Evolutionary conservation across 2,888 invertebrate genomes (phyloP).

Genomic region (Actias luna): DNA sequence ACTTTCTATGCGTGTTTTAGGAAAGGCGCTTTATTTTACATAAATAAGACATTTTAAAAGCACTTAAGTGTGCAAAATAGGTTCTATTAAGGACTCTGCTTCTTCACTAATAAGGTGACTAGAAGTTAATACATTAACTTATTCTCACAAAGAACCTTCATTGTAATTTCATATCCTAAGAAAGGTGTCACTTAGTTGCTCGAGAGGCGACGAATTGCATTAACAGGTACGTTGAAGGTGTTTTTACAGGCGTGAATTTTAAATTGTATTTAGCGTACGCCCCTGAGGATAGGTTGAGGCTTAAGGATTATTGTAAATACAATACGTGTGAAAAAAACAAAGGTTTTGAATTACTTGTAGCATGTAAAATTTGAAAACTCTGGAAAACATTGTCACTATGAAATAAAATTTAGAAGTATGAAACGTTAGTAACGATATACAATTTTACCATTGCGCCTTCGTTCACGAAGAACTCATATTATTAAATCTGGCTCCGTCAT

Average conservation of each 20-base stretch:
- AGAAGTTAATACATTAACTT: not conserved
- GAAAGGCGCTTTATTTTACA: not conserved
- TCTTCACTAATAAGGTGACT: not conserved
- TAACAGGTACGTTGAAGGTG: conserved; percentile 64
- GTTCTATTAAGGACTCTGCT: not conserved
- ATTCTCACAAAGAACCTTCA: not conserved
- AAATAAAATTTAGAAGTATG: too few species aligned
- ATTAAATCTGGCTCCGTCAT: too few species aligned
- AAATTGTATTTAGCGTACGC: conserved; percentile 56
- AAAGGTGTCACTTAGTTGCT: conserved; percentile 54
- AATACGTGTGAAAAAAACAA: not conserved
- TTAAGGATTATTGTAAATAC: not conserved
- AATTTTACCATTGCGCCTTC: too few species aligned
- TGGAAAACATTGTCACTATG: too few species aligned
- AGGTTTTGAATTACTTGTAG: not conserved
- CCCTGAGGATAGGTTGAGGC: conserved; percentile 30
- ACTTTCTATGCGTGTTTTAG: not conserved
- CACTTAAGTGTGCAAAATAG: not conserved
- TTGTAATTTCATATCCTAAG: conserved; percentile 24
- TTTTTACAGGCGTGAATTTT: conserved; percentile 70
- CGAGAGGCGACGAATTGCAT: conserved; percentile 52
- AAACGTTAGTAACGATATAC: too few species aligned
- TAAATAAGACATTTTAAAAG: not conserved
- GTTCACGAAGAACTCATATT: too few species aligned
- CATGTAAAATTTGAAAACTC: too few species aligned